Evolutionary conservation across 2,113 vertebrate species (phyloP), one percentile per base, ranked within the genome.

Genomic region (Choloepus hoffmanni): DNA sequence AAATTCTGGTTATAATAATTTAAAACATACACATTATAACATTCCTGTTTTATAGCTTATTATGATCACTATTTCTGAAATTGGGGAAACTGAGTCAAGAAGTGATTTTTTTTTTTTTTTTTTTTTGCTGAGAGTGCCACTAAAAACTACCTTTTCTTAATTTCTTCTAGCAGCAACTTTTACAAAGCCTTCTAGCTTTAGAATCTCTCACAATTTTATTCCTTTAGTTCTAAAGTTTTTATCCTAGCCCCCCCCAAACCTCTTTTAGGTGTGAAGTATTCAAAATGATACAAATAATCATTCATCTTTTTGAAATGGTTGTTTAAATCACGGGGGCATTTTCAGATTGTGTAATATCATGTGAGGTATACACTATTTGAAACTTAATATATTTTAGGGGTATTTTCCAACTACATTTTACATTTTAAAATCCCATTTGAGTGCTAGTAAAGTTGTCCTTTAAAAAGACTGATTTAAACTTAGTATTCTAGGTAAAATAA

Each of bases 91-190:
- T 18, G 63, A 93, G 83, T 58, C 68, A 48, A 78, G 28, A 93
- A 92, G n/a, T 12, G 53, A 68, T 90, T 94, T 5, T 45, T 45
- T 5, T 45, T 45, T 45, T 45, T 45, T 45, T 45, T 45, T 45
- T 45, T 60, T 94, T 45, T 60, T 94, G 70, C 43, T 78, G 72
- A 92, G 30, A 86, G 55, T 96, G 65, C 76, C 81, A 92, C 70
- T 77, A 92, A 93, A 92, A 89, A 76, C 19, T 93, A 84, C 67
- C 60, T 89, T 90, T 85, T 36, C 50, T 89, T 88, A 96, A 87
- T 83, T 76, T 92, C 26, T 58, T 45, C 90, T 76, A 72, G 79
- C 19, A 82, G 21, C 53, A 90, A 78, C 60, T 89, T 85, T 95
- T 94, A 92, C 36, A 91, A 87, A 93, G 23, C 12, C 11, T 90